Evolutionary conservation across 2,113 vertebrate species (phyloP), one percentile per base, ranked within the genome.

Genomic region (Bettongia penicillata): DNA sequence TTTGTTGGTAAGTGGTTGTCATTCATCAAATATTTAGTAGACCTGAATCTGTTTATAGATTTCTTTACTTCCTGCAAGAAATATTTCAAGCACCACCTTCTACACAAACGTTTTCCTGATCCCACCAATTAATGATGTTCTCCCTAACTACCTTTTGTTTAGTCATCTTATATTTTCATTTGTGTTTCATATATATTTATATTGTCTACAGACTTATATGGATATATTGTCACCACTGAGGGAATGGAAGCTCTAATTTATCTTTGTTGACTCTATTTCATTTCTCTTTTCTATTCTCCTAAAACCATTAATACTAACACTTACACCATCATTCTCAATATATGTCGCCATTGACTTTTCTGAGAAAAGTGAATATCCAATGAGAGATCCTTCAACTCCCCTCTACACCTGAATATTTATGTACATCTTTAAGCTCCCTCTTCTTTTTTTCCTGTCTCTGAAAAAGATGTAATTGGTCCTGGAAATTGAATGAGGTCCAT

Each of bases 21-120:
- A 93, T 94, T 53, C 9, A 55, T 61, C 51, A 95, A 51, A 28
- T 51, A 37, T 68, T 94, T 93, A 51, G 84, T 91, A 95, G 49
- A 6, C 10, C 7, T 53, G 28, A 48, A 2, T 23, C 22, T 91
- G 6, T 95, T 49, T 24, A 52, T 61, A 22, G 50, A 16, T 26
- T 55, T 23, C 25, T 55, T 55, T 55, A 55, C 25, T 9, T 55
- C 53, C 53, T 55, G 8, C 25, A 55, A 26, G 53, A 55, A 25
- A 55, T 19, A 55, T 26, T 55, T 55, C 53, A 26, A 55, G 24
- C 25, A 55, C 7, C 23, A 26, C 25, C 7, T 55, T 55, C 53
- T 55, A 26, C 53, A 55, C 8, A 26, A 55, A 55, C 7, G 7
- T 55, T 55, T 55, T 55, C 53, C 25, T 55, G 24, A 55, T 55